phyloP scores from a whole-genome alignment of 2,888 invertebrate species.

The Drosophila paramelanica region DNA sequence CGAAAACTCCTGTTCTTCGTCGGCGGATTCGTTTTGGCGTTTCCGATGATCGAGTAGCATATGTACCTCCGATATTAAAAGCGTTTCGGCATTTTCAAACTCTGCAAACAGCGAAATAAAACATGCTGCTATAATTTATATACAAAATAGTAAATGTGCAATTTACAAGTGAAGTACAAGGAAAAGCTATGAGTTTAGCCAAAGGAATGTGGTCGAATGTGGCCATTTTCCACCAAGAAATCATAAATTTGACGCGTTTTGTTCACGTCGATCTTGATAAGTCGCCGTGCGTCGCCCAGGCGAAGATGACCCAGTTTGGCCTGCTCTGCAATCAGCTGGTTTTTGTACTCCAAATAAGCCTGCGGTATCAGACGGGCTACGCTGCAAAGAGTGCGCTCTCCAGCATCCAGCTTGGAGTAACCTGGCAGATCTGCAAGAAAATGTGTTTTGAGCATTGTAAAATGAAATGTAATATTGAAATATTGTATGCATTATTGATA shows the following conservation, averaged over 20 bases:
- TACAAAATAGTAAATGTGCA: constrained; percentile 16
- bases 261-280: constrained; percentile 97
- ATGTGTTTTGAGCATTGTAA: neutral
- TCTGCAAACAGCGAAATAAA: constrained; percentile 86
- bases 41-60: constrained; percentile 98
- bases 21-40: constrained; percentile 98
- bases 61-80: constrained; percentile 97
- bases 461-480: no score
- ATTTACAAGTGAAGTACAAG: constrained; percentile 68
- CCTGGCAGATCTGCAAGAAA: constrained; percentile 90
- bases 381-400: constrained; percentile 92
- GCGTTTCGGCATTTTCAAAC: constrained; percentile 99
- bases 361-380: constrained; percentile 90
- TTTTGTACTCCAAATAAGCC: constrained; percentile 92
- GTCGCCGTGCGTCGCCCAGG: constrained; percentile 91
- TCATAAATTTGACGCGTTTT: constrained; percentile 95
- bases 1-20: constrained; percentile 99
- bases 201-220: constrained; percentile 85
- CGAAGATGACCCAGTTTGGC: constrained; percentile 90
- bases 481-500: no score
- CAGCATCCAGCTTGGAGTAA: constrained; percentile 89
- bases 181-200: constrained; percentile 20
- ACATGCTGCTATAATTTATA: constrained; percentile 1
- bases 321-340: constrained; percentile 90
- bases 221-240: constrained; percentile 90